Conservation (phyloP, 1,140 invertebrate genomes). For the Aphaenogaster floridana region DNA sequence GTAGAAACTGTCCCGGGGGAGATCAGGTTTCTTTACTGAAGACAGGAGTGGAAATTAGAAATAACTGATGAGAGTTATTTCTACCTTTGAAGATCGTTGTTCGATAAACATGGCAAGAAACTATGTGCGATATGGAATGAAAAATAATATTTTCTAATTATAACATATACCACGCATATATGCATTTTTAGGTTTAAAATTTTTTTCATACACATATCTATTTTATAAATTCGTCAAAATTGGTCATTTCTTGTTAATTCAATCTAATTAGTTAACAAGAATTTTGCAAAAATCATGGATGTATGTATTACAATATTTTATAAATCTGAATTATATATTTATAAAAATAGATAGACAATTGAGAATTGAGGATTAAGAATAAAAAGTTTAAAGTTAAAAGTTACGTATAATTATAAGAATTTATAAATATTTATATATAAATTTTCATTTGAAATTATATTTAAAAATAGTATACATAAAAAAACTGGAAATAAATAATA, state of each 20-base stretch:
- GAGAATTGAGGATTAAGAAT: not conserved
- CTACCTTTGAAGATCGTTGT: slow-evolving; percentile 30
- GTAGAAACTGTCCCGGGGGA: slow-evolving; percentile 58
- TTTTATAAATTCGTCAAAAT: not conserved
- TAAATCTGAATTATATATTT: not conserved
- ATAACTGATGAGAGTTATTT: slow-evolving; percentile 10
- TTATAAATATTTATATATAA: not conserved
- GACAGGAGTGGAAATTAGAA: slow-evolving; percentile 52
- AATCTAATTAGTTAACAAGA: slow-evolving; percentile 1
- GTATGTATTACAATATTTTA: not conserved
- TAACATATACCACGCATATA: not conserved
- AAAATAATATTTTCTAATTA: slow-evolving; percentile 20
- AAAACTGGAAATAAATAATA: not conserved
- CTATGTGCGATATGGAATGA: not conserved
- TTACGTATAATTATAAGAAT: not conserved
- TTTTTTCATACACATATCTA: not conserved
- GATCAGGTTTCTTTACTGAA: slow-evolving; percentile 58
- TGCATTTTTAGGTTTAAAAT: not conserved
- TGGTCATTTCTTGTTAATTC: not conserved
- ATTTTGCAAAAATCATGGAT: not conserved
- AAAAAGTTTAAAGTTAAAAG: not conserved
- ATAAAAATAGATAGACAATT: not conserved
- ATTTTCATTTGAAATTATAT: not conserved
- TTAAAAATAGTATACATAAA: not conserved
- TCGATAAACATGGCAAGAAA: slow-evolving; percentile 20